Base-by-base conservation (phyloP, 2,797 vertebrate species). In the Tapera naevia region DNA sequence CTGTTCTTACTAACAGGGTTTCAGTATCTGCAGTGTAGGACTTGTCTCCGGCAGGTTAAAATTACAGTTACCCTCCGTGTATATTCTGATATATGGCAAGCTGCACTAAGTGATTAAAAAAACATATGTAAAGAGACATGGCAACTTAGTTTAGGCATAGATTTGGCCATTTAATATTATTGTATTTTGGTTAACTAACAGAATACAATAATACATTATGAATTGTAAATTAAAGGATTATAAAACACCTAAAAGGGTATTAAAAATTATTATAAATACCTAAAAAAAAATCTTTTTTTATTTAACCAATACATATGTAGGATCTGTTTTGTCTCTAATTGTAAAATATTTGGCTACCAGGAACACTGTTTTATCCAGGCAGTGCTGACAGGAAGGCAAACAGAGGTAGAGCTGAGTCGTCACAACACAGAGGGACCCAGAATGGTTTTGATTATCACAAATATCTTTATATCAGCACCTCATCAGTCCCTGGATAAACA, bases 121-220 rank as follows among this genome's bases (percentile, higher is more conserved):
- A 41, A 2, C 10, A 2, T 24, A 1, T 11, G 1, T 75, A 25
- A 64, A 54, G 64, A 70, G 24, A 23, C 8, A 33, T 8, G 2
- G 17, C 13, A 51, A 53, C 24, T 30, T 19, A 71, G 3, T 18
- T 67, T 39, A 65, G 56, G 13, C 35, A 22, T 51, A 67, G 41
- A 66, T 85, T 69, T 86, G 32, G 14, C 57, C 22, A 41, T 65
- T 83, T 70, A 56, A 80, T 33, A 33, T 19, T 58, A 14, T 11
- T 70, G 25, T n/a, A 35, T 73, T 93, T 80, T 2, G 1, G 13
- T 76, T 46, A 45, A 46, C 19, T 46, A 46, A 17, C 46, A 46
- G 46, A 10, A 46, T 46, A 22, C 21, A 9, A 46, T 46, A 46
- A 21, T 46, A 11, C 46, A 46, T 46, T 46, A 18, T 17, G 45